Conservation (phyloP, 92 coral and sea anemone species). For the Epizoanthus fatuus region DNA sequence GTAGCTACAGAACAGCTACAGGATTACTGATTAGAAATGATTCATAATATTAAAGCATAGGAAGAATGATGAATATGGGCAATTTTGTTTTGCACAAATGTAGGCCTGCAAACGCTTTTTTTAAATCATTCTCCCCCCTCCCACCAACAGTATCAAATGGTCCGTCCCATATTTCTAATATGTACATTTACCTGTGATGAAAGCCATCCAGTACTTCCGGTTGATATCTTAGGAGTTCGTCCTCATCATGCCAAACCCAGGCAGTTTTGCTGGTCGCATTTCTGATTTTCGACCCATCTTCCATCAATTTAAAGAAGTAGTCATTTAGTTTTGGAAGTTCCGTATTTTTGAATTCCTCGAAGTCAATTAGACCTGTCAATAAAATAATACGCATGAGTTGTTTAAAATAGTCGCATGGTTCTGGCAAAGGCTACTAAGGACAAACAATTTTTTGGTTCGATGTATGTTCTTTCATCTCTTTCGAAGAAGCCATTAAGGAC, state of each 20-base stretch:
- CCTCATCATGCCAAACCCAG: conserved; percentile 95
- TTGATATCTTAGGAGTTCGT: conserved; percentile 84
- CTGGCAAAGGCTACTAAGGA: background rate
- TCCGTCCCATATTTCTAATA: too few species aligned
- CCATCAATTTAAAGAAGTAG: conserved; percentile 65
- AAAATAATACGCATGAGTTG: too few species aligned
- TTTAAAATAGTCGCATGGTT: background rate
- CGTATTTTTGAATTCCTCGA: conserved; percentile 77
- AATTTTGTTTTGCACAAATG: too few species aligned
- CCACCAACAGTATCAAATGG: background rate
- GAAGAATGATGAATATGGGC: too few species aligned
- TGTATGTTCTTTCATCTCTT: background rate
- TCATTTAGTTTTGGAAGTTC: conserved; percentile 67
- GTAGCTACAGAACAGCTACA: too few species aligned
- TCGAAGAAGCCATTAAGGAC: background rate
- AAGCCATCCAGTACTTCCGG: conserved; percentile 78
- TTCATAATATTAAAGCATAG: too few species aligned
- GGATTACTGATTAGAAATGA: too few species aligned
- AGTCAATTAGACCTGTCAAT: conserved; percentile 64
- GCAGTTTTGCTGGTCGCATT: conserved; percentile 71
- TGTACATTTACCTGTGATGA: conserved; percentile 76
- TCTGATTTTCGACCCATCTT: conserved; percentile 62
- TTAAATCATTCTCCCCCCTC: too few species aligned
- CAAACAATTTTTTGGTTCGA: background rate
- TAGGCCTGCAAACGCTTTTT: too few species aligned